Percentiles rank a stretch among this genome's conserved stretches.
Conservation (phyloP, 2,888 invertebrate genomes). For the Allolobophora icterica region DNA sequence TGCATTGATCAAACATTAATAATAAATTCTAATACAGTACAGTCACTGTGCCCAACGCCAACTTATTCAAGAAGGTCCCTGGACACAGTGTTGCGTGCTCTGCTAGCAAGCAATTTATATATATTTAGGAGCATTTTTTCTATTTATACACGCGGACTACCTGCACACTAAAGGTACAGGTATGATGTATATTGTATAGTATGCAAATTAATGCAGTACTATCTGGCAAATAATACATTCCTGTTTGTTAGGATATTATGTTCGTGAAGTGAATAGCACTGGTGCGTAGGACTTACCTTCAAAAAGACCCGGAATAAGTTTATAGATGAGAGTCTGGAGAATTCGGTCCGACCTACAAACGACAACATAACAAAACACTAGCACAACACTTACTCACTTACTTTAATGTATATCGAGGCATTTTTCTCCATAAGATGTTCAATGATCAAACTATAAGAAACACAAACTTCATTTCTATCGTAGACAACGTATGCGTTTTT, state of each 20-base stretch:
- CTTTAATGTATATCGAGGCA: too few species aligned
- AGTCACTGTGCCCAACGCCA: not conserved
- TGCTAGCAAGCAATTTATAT: not conserved
- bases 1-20: not conserved
- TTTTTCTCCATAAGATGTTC: too few species aligned
- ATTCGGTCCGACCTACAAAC: not conserved
- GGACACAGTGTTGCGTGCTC: not conserved
- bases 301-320: slow-evolving; percentile 17
- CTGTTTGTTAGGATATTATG: not conserved
- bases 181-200: too few species aligned
- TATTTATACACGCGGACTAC: not conserved
- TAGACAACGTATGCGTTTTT: too few species aligned
- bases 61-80: not conserved
- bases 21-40: not conserved
- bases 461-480: too few species aligned
- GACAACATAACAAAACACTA: not conserved
- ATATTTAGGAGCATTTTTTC: not conserved
- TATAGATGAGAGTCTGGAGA: slow-evolving; percentile 11
- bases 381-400: not conserved
- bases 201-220: not conserved
- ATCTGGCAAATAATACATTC: not conserved
- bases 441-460: too few species aligned
- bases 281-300: not conserved
- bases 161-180: too few species aligned
- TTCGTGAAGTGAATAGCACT: not conserved